phyloP scores from a whole-genome alignment of 2,113 vertebrate genomes.

The Zosterops hypoxanthus region DNA sequence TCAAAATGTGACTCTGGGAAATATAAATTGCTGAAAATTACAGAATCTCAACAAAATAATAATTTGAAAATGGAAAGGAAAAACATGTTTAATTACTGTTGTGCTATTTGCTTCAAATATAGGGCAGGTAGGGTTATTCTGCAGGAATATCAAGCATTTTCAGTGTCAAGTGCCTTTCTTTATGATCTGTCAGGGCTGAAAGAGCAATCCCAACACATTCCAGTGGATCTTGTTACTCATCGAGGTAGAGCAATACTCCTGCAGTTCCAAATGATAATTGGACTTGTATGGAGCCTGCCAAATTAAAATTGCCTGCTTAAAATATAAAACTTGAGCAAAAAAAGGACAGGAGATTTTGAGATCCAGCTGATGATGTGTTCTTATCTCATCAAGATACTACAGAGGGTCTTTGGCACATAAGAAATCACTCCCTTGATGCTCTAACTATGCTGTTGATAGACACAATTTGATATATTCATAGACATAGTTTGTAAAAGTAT shows the following conservation, averaged over 20 bases:
- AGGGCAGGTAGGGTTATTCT: neutral
- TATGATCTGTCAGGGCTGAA: conserved; percentile 1
- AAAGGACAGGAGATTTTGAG: neutral
- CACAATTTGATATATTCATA: neutral
- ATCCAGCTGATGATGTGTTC: conserved; percentile 12
- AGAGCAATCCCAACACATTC: neutral
- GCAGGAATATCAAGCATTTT: conserved; percentile 17
- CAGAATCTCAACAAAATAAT: neutral
- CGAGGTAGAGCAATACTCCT: neutral
- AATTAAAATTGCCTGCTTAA: conserved; percentile 63
- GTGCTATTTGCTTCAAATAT: neutral
- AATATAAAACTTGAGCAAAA: conserved; percentile 46
- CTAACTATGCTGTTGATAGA: neutral
- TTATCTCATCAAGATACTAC: neutral
- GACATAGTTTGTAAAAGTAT: neutral
- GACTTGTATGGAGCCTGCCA: conserved; percentile 46
- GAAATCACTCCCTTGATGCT: neutral
- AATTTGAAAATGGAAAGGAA: conserved; percentile 8
- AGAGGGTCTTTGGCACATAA: neutral
- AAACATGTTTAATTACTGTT: neutral
- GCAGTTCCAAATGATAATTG: conserved; percentile 71
- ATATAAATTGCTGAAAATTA: neutral
- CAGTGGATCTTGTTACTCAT: conserved; percentile 42
- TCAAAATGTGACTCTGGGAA: neutral
- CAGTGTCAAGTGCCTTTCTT: conserved; percentile 10